Evolutionary conservation across 1,140 invertebrate species (phyloP).

Genomic region (Brachionus koreanus): DNA sequence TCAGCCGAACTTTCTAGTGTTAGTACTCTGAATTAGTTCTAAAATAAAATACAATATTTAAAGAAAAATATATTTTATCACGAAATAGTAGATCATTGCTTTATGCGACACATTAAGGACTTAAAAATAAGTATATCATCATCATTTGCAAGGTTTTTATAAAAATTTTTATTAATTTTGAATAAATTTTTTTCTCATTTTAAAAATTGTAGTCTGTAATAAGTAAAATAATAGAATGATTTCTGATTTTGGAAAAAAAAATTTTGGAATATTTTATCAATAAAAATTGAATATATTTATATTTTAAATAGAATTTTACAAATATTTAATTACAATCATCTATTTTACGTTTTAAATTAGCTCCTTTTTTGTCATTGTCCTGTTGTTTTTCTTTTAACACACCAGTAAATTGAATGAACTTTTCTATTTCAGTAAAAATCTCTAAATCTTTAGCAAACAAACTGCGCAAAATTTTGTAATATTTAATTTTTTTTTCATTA

Average conservation of each 20-base stretch:
- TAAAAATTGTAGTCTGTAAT: too few relatives aligned
- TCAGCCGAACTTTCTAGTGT: too few relatives aligned
- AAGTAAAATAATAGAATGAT: too few relatives aligned
- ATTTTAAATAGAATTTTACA: not conserved
- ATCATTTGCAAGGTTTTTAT: too few relatives aligned
- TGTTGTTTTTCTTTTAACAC: conserved; percentile 20
- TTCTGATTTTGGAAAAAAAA: not conserved
- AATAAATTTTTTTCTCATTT: too few relatives aligned
- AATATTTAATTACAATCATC: not conserved
- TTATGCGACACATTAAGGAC: too few relatives aligned
- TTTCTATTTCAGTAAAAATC: conserved; percentile 37
- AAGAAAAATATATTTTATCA: too few relatives aligned
- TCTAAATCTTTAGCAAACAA: conserved; percentile 28
- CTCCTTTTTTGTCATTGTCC: not conserved
- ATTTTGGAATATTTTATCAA: not conserved
- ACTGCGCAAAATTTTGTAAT: conserved; percentile 35
- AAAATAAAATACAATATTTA: too few relatives aligned
- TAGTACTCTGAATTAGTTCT: too few relatives aligned
- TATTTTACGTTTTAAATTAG: conserved; percentile 2
- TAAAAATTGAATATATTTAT: not conserved
- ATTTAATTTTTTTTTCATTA: conserved; percentile 43
- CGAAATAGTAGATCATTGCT: too few relatives aligned
- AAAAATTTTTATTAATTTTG: too few relatives aligned
- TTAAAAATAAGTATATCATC: too few relatives aligned
- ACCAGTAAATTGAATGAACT: conserved; percentile 41